Conservation (phyloP, 2,113 vertebrate genomes). For the Barbus barbus region DNA sequence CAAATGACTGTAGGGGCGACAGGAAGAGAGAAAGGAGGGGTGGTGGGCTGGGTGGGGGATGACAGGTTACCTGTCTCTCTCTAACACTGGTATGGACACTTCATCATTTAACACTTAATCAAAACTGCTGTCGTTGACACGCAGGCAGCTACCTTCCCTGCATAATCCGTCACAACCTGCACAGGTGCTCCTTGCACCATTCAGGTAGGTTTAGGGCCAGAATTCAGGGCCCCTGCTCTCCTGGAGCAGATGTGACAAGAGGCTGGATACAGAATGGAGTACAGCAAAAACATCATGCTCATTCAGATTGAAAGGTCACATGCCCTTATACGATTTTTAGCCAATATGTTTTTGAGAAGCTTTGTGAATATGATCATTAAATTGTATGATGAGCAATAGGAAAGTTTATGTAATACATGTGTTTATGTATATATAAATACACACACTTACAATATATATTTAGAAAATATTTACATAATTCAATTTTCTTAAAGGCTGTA, state of each 20-base stretch:
- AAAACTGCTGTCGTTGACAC: constrained; percentile 61
- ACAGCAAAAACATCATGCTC: not conserved
- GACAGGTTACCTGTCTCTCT: constrained; percentile 68
- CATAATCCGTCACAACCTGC: constrained; percentile 33
- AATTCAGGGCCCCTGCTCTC: not conserved
- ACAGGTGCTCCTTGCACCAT: not conserved
- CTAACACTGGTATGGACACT: constrained; percentile 50
- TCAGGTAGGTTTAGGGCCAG: constrained; percentile 16
- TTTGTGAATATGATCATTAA: no score
- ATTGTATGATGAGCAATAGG: no score
- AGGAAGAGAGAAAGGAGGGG: constrained; percentile 25
- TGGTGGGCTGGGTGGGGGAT: constrained; percentile 30
- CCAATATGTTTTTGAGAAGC: not conserved
- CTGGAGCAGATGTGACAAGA: not conserved
- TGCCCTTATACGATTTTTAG: no score
- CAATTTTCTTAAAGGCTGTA: no score
- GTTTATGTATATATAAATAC: no score
- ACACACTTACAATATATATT: no score
- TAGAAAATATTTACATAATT: no score
- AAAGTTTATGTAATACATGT: no score
- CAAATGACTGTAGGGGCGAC: constrained; percentile 43
- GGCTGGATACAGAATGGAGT: not conserved
- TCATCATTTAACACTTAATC: constrained; percentile 74
- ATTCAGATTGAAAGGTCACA: not conserved
- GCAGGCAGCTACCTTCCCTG: constrained; percentile 35